A percentile compares a stretch with the other conserved stretches of the same genome.
phyloP scores from a whole-genome alignment of 1,140 invertebrate genomes.

The Colletes latitarsis region DNA sequence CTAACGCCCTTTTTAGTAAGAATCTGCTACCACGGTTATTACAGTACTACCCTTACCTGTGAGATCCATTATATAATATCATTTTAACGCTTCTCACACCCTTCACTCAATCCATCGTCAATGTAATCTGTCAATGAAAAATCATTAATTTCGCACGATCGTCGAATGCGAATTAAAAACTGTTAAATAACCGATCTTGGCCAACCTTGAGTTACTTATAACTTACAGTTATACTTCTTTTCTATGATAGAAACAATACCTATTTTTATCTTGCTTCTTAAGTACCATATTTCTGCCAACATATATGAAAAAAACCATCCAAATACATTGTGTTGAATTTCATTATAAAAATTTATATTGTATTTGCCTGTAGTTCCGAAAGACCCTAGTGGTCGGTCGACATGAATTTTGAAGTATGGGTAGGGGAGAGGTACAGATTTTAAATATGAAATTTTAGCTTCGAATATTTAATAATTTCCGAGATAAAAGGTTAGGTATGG shows the following conservation, averaged over 20 bases:
- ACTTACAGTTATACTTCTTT: background rate
- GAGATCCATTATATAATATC: constrained; percentile 52
- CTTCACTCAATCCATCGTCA: background rate
- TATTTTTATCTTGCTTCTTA: constrained; percentile 53
- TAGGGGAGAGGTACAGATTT: no score
- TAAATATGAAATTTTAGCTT: no score
- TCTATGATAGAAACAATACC: background rate
- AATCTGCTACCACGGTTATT: background rate
- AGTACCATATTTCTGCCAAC: background rate
- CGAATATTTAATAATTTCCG: no score
- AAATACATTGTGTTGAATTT: background rate
- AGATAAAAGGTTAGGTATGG: no score
- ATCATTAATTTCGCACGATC: background rate
- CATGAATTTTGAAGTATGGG: no score
- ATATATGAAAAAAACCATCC: constrained; percentile 2
- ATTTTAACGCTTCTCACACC: background rate
- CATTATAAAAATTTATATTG: background rate
- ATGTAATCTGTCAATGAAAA: constrained; percentile 19
- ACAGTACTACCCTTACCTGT: constrained; percentile 14
- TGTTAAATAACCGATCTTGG: background rate
- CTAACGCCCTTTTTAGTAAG: constrained; percentile 37
- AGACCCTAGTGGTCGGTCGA: no score
- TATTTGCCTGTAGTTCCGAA: background rate
- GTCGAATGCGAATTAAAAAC: background rate
- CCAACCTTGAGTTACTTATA: background rate